Conservation (phyloP, 2,797 vertebrate genomes). For the Hypotaenidia philippensis region DNA sequence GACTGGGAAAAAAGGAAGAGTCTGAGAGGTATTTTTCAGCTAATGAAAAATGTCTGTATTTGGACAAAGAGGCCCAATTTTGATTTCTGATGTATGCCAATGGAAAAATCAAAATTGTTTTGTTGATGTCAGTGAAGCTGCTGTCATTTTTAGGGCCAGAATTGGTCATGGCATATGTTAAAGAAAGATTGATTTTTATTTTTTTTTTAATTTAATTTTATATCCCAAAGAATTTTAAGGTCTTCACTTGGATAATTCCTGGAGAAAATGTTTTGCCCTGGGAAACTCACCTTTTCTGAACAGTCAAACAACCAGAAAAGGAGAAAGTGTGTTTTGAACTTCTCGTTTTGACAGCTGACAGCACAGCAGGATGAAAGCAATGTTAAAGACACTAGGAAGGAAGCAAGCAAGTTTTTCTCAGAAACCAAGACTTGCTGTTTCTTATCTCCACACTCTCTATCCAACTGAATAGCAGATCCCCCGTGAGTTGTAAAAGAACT, state of each 20-base stretch:
- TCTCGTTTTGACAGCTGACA: not conserved
- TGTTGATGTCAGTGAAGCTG: not conserved
- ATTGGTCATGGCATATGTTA: not conserved
- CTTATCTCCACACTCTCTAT: not conserved
- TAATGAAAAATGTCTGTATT: not conserved
- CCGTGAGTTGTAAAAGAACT: slow-evolving; percentile 12
- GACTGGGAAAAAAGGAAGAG: not conserved
- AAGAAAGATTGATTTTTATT: not conserved
- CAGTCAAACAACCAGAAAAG: not conserved
- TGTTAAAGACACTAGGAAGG: not conserved
- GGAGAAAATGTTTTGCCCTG: not conserved
- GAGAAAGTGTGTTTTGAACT: not conserved
- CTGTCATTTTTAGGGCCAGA: not conserved
- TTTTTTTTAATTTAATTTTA: not conserved
- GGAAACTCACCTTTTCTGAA: not conserved
- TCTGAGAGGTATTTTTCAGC: not conserved
- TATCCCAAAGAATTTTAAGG: not conserved
- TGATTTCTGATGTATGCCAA: not conserved
- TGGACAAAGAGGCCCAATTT: not conserved
- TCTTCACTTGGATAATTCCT: not conserved
- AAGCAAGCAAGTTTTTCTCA: not conserved
- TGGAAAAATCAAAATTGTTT: not conserved
- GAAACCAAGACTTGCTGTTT: slow-evolving; percentile 17
- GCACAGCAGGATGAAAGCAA: not conserved
- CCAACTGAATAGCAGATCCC: not conserved